phyloP scores from a whole-genome alignment of 2,888 invertebrate genomes.

The Drosophila suboccidentalis region DNA sequence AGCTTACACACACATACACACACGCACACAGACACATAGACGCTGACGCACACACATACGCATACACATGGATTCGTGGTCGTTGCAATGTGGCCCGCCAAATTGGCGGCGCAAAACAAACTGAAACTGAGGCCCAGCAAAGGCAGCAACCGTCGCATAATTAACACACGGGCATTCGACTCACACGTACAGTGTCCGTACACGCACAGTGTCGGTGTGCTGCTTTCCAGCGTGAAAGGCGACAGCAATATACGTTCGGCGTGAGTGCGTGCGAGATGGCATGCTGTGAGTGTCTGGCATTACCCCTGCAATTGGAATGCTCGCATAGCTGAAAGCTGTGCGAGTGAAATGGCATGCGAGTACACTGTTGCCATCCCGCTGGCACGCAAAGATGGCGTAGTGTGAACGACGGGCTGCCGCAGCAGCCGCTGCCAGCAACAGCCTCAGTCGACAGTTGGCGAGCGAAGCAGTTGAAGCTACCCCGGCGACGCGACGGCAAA shows the following conservation, averaged over 20 bases:
- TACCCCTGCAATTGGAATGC: slow-evolving; percentile 71
- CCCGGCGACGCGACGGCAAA: slow-evolving; percentile 23
- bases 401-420: slow-evolving; percentile 32
- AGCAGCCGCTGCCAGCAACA: slow-evolving; percentile 37
- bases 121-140: slow-evolving; percentile 60
- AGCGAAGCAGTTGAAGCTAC: slow-evolving; percentile 53
- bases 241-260: neutral
- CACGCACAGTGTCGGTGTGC: slow-evolving; percentile 72
- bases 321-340: neutral
- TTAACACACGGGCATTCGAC: slow-evolving; percentile 43
- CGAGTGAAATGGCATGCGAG: slow-evolving; percentile 19
- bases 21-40: slow-evolving; percentile 40
- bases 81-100: slow-evolving; percentile 61
- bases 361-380: slow-evolving; percentile 46
- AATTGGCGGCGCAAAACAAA: slow-evolving; percentile 79
- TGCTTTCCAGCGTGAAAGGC: slow-evolving; percentile 57
- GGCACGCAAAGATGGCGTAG: slow-evolving; percentile 73
- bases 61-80: slow-evolving; percentile 20
- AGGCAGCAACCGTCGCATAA: slow-evolving; percentile 51
- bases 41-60: slow-evolving; percentile 11
- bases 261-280: slow-evolving; percentile 30
- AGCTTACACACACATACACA: slow-evolving; percentile 26
- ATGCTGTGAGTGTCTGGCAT: slow-evolving; percentile 2
- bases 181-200: slow-evolving; percentile 67
- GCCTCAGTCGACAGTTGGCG: slow-evolving; percentile 56